phyloP scores from a whole-genome alignment of 2,888 invertebrate species.

The Rhagonycha lutea region DNA sequence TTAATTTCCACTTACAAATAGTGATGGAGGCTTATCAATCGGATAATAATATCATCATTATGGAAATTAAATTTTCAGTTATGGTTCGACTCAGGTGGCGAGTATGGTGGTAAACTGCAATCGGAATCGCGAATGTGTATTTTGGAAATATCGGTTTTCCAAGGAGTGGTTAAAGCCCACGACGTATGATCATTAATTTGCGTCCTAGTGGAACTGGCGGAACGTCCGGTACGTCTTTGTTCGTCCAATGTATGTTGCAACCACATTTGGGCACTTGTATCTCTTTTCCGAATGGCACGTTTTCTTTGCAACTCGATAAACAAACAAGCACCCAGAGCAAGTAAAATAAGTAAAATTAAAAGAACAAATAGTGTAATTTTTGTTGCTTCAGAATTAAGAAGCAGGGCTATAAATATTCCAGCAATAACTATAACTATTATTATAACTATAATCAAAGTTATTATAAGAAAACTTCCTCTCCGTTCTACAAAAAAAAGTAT shows the following conservation, averaged over 20 bases:
- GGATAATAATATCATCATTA: background rate
- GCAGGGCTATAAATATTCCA: slow-evolving; percentile 36
- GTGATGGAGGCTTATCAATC: too few relatives aligned
- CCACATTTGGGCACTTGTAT: slow-evolving; percentile 37
- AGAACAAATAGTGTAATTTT: slow-evolving; percentile 39
- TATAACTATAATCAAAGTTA: slow-evolving; percentile 37
- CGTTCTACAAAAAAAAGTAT: slow-evolving; percentile 29
- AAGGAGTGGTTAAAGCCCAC: slow-evolving; percentile 36
- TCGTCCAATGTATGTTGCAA: slow-evolving; percentile 29
- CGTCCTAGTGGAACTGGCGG: slow-evolving; percentile 32
- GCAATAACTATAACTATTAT: slow-evolving; percentile 38
- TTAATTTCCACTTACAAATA: too few relatives aligned
- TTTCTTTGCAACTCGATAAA: slow-evolving; percentile 40
- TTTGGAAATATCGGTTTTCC: slow-evolving; percentile 28
- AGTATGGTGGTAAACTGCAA: background rate
- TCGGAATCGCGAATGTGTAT: background rate
- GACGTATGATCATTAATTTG: slow-evolving; percentile 32
- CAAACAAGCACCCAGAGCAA: slow-evolving; percentile 38
- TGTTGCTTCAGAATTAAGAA: slow-evolving; percentile 34
- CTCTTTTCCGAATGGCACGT: slow-evolving; percentile 35
- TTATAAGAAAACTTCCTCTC: slow-evolving; percentile 38
- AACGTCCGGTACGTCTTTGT: slow-evolving; percentile 26
- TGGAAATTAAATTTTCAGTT: background rate
- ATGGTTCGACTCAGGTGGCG: background rate
- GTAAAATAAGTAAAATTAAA: slow-evolving; percentile 36